Conservation (phyloP, 2,888 invertebrate species). For the Andrena bucephala region DNA sequence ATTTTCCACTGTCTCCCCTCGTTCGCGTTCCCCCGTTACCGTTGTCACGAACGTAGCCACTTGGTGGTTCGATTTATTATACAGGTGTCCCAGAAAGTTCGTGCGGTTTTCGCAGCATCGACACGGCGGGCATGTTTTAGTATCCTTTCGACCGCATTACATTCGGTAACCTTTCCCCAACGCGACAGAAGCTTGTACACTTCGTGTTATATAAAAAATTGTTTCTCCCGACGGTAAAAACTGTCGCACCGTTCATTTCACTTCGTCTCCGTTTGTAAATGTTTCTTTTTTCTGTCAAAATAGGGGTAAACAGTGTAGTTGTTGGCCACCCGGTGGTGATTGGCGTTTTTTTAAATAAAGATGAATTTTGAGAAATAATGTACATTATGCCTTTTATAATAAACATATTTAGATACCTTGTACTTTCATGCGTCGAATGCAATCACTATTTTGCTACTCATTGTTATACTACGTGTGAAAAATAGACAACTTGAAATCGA, state of each 20-base stretch:
- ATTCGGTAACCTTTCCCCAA: neutral
- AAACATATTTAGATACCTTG: too few relatives aligned
- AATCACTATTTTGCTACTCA: too few relatives aligned
- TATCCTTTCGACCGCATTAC: neutral
- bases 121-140: neutral
- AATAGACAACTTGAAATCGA: too few relatives aligned
- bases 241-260: neutral
- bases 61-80: constrained; percentile 36
- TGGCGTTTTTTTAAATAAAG: too few relatives aligned
- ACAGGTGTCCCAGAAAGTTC: neutral
- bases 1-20: constrained; percentile 4
- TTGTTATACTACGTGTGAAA: too few relatives aligned
- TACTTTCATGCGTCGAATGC: too few relatives aligned
- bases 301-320: too few relatives aligned
- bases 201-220: neutral
- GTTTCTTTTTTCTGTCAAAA: neutral
- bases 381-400: too few relatives aligned
- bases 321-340: too few relatives aligned
- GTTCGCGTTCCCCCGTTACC: constrained; percentile 18
- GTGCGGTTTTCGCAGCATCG: neutral
- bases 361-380: too few relatives aligned
- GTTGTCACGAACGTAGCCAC: constrained; percentile 24
- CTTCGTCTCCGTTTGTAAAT: neutral
- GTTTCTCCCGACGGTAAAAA: neutral
- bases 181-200: neutral